Conservation (phyloP, 2,113 vertebrate species). For the Xenopus laevis region DNA sequence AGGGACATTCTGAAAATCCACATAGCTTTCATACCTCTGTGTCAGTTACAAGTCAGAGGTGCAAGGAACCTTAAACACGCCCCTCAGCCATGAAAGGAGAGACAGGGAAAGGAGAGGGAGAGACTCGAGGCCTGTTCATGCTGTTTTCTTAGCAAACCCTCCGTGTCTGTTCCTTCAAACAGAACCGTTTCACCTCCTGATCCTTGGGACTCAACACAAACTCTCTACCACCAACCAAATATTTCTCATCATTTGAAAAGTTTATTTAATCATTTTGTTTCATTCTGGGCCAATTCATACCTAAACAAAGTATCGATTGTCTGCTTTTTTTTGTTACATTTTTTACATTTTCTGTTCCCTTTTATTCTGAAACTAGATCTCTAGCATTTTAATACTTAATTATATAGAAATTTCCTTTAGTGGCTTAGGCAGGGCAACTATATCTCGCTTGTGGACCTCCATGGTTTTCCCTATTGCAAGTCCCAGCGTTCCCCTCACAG, state of each 20-base stretch:
- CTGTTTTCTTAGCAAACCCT: conserved; percentile 25
- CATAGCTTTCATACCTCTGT: conserved; percentile 52
- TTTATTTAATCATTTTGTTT: conserved; percentile 31
- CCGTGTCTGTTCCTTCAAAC: conserved; percentile 28
- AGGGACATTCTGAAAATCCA: conserved; percentile 48
- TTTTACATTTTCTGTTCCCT: conserved; percentile 31
- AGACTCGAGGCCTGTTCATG: conserved; percentile 12
- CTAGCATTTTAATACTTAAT: conserved; percentile 2
- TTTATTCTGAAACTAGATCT: neutral
- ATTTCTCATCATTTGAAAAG: conserved; percentile 16
- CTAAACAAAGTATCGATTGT: conserved; percentile 37
- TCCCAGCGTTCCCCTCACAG: neutral
- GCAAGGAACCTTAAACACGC: conserved; percentile 46
- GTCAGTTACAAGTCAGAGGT: conserved; percentile 44
- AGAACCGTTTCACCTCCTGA: conserved; percentile 89
- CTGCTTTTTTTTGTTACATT: conserved; percentile 9
- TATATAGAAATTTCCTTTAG: neutral
- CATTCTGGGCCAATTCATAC: conserved; percentile 11
- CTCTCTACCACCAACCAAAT: conserved; percentile 46
- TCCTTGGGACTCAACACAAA: conserved; percentile 80
- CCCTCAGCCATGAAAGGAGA: conserved; percentile 38
- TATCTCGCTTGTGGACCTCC: neutral
- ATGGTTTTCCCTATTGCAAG: neutral
- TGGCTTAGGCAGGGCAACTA: neutral
- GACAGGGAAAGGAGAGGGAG: conserved; percentile 30